Evolutionary conservation across 2,797 vertebrate species (phyloP), one percentile per base, ranked within the genome.

Genomic region (Harpagifer antarcticus): DNA sequence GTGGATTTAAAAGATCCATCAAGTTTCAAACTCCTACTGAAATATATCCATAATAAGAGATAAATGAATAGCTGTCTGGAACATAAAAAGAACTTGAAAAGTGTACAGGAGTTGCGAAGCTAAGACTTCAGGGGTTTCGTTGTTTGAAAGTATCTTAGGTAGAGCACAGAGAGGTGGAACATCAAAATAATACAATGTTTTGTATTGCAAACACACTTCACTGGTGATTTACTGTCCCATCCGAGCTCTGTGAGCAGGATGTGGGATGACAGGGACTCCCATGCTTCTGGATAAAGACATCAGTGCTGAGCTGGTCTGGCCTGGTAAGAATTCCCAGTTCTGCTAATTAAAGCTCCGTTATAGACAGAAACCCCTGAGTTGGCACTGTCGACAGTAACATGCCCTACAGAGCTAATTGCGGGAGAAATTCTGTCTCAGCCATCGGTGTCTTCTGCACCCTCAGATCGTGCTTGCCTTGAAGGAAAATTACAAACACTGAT

Each of bases 271-370:
- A 71, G 81, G 33, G 40, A 79, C 56, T 74, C 78, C 61, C 10
- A 3, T 73, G 57, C 57, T 73, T 72, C 73, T 68, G 61, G 72
- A 90, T 88, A 55, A 81, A 90, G 81, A 90, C 82, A 85, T 90
- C 81, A 75, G 67, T 16, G 71, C 81, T 63, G 79, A 85, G 85
- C 74, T 62, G 63, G 75, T 86, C 72, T 79, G 42, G 75, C 61
- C 64, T 54, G 68, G 59, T 75, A 73, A 71, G 84, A 92, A 91
- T 90, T 91, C 93, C 89, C 89, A 89, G 74, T 79, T 90, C 91
- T 83, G 83, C 79, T 92, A 91, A 94, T 93, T 93, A 93, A 87
- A 91, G 78, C 9, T 0, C 66, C 58, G 80, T 78, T 86, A 69
- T 40, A 82, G 76, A 85, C 77, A 74, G 77, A 64, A 87, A 57